These are phyloP conservation scores for Prunella strophiata DNA, from an alignment of 2,797 vertebrate species.

Conservation along the genomic window DNA sequence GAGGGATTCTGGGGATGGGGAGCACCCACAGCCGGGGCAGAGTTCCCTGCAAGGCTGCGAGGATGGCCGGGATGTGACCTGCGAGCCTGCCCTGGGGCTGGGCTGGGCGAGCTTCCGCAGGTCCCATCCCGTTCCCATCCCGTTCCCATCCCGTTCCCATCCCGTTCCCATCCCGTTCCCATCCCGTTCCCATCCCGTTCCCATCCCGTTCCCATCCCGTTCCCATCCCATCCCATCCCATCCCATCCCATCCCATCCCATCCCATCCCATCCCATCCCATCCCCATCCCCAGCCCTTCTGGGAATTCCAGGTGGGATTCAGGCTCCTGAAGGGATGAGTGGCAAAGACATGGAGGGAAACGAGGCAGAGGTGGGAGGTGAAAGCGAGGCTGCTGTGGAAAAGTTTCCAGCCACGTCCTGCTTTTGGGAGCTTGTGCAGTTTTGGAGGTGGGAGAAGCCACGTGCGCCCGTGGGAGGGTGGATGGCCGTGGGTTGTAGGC, in stretches of 20 bases:
- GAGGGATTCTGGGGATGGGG: not conserved
- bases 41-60: not conserved
- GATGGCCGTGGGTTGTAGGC: fast-evolving
- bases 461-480: fast-evolving
- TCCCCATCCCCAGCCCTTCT: not conserved
- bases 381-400: fast-evolving
- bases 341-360: not conserved
- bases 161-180: not conserved
- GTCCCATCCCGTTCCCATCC: not conserved
- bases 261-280: too few species aligned
- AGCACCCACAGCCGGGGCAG: not conserved
- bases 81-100: not conserved
- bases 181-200: not conserved
- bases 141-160: not conserved
- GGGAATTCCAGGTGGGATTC: not conserved
- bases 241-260: too few species aligned
- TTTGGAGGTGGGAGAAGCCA: not conserved
- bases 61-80: not conserved
- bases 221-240: too few species aligned
- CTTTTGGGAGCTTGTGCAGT: not conserved
- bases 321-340: not conserved
- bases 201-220: not conserved
- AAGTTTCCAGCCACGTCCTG: fast-evolving
- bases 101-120: not conserved
- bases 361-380: not conserved